Evolutionary conservation across 2,113 vertebrate species (phyloP).

Genomic region (Opisthocomus hoazin): DNA sequence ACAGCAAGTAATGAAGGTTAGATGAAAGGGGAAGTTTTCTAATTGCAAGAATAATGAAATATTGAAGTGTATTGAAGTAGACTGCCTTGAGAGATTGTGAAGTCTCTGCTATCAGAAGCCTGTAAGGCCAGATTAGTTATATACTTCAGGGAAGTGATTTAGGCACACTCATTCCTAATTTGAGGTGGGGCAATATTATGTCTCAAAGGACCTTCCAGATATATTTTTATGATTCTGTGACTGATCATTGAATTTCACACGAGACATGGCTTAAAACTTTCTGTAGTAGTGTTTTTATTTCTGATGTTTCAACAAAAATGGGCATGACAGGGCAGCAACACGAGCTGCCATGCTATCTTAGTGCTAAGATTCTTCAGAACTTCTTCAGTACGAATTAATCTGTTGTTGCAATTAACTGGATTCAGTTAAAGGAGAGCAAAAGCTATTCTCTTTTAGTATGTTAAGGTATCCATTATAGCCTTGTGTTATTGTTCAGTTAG

Average conservation of each 20-base stretch:
- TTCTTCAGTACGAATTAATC: neutral
- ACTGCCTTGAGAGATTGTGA: neutral
- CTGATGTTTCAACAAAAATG: neutral
- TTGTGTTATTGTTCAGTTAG: neutral
- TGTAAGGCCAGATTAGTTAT: neutral
- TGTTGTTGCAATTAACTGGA: neutral
- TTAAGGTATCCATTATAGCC: neutral
- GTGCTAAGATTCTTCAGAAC: neutral
- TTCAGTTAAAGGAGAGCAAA: neutral
- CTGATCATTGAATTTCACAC: neutral
- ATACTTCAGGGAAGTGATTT: neutral
- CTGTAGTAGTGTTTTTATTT: neutral
- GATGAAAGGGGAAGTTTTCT: constrained; percentile 30
- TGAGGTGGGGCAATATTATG: neutral
- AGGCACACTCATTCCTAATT: neutral
- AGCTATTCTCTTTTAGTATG: neutral
- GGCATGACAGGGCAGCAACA: neutral
- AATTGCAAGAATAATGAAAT: constrained; percentile 34
- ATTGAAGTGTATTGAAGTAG: neutral
- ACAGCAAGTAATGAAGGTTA: neutral
- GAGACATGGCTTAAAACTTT: neutral
- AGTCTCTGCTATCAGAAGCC: neutral
- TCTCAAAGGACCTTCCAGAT: neutral
- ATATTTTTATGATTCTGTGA: neutral
- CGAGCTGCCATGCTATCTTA: neutral